Evolutionary conservation across 2,888 invertebrate genomes (phyloP).

Genomic region (Cartodere bifasciata): DNA sequence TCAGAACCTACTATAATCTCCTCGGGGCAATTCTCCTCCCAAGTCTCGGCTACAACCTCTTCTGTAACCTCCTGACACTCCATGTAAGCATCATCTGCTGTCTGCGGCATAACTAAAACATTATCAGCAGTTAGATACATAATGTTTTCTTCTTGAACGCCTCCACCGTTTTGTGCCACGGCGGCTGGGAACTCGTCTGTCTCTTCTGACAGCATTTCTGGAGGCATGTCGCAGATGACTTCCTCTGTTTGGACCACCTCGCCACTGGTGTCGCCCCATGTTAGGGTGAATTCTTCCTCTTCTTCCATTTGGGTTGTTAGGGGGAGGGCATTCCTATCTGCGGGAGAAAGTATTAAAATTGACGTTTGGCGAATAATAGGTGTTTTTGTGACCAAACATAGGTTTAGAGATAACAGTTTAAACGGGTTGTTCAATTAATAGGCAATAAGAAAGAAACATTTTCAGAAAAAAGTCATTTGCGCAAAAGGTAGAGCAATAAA

Average conservation of each 20-base stretch:
- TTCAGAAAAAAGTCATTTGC: no score
- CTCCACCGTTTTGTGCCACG: constrained; percentile 11
- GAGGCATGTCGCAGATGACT: constrained; percentile 41
- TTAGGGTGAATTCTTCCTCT: constrained; percentile 31
- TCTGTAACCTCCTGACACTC: constrained; percentile 38
- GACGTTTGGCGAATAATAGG: no score
- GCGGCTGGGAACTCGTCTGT: constrained; percentile 30
- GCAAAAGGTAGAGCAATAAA: no score
- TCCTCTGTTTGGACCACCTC: constrained; percentile 36
- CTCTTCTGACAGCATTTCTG: constrained; percentile 31
- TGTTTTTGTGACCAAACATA: no score
- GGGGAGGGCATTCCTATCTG: no score
- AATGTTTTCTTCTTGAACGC: constrained; percentile 19
- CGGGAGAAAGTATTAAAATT: no score
- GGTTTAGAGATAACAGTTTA: no score
- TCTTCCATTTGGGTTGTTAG: constrained; percentile 20
- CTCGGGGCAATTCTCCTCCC: constrained; percentile 48
- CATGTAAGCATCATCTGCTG: constrained; percentile 33
- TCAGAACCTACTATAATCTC: constrained; percentile 45
- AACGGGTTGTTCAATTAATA: no score
- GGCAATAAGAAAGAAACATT: no score
- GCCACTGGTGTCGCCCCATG: constrained; percentile 32
- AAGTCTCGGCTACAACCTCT: constrained; percentile 66
- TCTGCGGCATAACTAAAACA: constrained; percentile 30
- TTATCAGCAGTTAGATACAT: constrained; percentile 33